Conservation (phyloP, 2,113 vertebrate genomes). For the Brachyhypopomus occidentalis region DNA sequence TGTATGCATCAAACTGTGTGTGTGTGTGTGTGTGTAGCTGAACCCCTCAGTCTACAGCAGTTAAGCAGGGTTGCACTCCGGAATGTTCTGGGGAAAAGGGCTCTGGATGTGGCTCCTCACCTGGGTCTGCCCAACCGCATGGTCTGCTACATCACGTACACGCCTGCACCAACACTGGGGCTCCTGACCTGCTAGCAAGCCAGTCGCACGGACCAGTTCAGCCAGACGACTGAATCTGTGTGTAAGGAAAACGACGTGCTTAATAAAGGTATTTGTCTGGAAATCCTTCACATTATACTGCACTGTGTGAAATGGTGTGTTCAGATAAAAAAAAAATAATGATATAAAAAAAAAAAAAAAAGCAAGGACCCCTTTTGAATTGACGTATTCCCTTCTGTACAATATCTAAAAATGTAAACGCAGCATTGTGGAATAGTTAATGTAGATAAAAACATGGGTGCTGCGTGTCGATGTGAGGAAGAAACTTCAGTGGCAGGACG, state of each 20-base stretch:
- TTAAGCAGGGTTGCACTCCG: conserved; percentile 83
- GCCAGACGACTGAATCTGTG: background rate
- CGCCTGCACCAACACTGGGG: conserved; percentile 54
- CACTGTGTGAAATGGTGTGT: conserved; percentile 3
- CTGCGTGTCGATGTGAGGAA: no score
- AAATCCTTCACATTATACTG: background rate
- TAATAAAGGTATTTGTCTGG: background rate
- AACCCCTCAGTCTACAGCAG: conserved; percentile 83
- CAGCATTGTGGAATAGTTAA: no score
- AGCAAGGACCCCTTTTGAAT: no score
- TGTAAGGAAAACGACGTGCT: background rate
- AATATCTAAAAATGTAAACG: no score
- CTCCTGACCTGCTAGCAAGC: conserved; percentile 29
- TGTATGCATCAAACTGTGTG: background rate
- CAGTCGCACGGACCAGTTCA: background rate
- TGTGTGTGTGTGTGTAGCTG: conserved; percentile 63
- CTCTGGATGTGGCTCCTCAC: conserved; percentile 71
- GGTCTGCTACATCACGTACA: conserved; percentile 83
- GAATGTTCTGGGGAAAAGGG: conserved; percentile 71
- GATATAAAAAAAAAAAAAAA: no score
- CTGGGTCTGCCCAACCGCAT: conserved; percentile 81
- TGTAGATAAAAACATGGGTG: no score
- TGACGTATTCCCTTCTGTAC: no score
- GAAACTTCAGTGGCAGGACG: no score
- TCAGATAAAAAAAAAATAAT: no score